Evolutionary conservation across 1,140 invertebrate species (phyloP).

Genomic region (Caerostris darwini): DNA sequence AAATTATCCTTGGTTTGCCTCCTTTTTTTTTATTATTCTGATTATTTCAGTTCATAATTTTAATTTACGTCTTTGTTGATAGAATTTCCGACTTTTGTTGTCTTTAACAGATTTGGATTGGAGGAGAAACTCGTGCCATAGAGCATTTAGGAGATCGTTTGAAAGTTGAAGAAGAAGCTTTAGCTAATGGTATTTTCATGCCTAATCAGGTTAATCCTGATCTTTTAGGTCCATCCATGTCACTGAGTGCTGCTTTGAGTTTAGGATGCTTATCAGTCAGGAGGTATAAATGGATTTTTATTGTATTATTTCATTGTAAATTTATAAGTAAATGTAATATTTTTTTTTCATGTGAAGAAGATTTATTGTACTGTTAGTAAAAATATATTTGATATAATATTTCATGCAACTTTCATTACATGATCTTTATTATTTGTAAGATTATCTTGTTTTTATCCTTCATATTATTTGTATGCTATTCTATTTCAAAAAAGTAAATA

Average conservation of each 20-base stretch:
- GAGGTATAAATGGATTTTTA: constrained; percentile 8
- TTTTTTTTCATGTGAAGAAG: too few species aligned
- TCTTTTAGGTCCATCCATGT: constrained; percentile 86
- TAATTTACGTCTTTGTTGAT: too few species aligned
- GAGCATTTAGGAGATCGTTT: constrained; percentile 90
- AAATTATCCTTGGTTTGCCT: neutral
- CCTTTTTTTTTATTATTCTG: neutral
- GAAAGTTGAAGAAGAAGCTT: constrained; percentile 91
- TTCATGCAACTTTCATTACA: too few species aligned
- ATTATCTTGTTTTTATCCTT: too few species aligned
- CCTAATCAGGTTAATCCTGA: constrained; percentile 88
- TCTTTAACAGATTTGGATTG: constrained; percentile 85
- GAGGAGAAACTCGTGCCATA: constrained; percentile 92
- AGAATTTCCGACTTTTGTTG: constrained; percentile 79
- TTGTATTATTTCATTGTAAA: neutral
- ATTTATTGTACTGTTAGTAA: too few species aligned
- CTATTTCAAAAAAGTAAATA: too few species aligned
- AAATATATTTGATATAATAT: too few species aligned
- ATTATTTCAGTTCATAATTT: neutral
- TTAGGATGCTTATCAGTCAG: constrained; percentile 85
- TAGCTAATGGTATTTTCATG: constrained; percentile 89
- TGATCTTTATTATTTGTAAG: too few species aligned
- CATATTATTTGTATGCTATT: too few species aligned
- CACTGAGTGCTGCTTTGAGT: constrained; percentile 90
- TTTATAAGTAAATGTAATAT: too few species aligned